A percentile compares a stretch with the other conserved stretches of the same genome.
These are phyloP conservation scores for Biston betularia DNA, from an alignment of 2,888 invertebrate species.

Conservation along the genomic window DNA sequence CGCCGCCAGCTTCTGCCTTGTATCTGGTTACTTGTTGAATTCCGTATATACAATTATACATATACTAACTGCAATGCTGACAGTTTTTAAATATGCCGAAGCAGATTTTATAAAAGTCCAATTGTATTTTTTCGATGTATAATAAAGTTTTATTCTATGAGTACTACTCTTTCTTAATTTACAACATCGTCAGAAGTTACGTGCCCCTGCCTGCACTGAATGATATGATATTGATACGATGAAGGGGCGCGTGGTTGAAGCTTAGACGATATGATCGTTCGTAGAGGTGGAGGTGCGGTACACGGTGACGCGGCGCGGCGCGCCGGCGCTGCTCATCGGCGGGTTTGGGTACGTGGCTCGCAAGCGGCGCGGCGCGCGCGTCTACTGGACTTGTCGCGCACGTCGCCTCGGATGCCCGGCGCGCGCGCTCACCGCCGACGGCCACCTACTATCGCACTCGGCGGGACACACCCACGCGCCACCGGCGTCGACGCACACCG, in stretches of 20 bases:
- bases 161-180: no score
- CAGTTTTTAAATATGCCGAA: no score
- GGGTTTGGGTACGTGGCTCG: constrained; percentile 75
- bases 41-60: no score
- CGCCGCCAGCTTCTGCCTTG: no score
- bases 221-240: background rate
- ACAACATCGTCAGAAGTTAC: background rate
- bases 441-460: constrained; percentile 62
- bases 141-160: no score
- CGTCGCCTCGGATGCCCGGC: constrained; percentile 71
- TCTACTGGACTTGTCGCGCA: constrained; percentile 78
- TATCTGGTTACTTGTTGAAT: no score
- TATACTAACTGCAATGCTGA: no score
- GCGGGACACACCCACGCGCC: constrained; percentile 67
- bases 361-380: constrained; percentile 74
- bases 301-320: constrained; percentile 78
- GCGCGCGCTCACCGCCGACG: constrained; percentile 71
- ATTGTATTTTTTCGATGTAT: no score
- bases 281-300: constrained; percentile 71
- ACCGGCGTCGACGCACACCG: constrained; percentile 40
- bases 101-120: no score
- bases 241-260: background rate
- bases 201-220: background rate
- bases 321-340: constrained; percentile 72
- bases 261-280: constrained; percentile 3